Evolutionary conservation across 2,113 vertebrate species (phyloP), one percentile per base, ranked within the genome.

Genomic region (Cololabis saira): DNA sequence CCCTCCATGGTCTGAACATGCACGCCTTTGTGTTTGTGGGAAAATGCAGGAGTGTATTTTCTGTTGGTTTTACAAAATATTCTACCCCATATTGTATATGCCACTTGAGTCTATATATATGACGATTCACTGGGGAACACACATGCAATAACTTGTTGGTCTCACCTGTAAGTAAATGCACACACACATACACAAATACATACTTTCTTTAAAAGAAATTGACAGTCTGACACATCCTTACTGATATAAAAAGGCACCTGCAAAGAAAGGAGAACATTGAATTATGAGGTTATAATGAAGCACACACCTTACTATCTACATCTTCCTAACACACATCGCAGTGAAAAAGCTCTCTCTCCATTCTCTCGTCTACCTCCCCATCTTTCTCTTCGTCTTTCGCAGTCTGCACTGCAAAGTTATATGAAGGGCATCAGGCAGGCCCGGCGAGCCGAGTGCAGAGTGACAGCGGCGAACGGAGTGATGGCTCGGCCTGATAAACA

Each of bases 391-490:
- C 54, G 21, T 57, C 77, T 81, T 83, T 79, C 66, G 16, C 66
- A 72, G 94, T 93, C 94, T 94, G 92, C 94, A 90, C 95, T 93
- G 94, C 97, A 99, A 99, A 98, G 98, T 99, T 99, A 98, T 97
- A 96, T 98, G 98, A 99, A 99, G 98, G 98, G 95, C 98, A 99
- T 98, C 96, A 96, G 96, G 95, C 96, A 98, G 97, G 96, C 96
- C 95, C 94, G 94, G 95, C 95, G 93, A 95, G 96, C 96, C 91
- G 96, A 97, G 97, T 96, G 95, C 95, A 95, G 97, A 98, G 96
- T 98, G 97, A 99, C 97, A 98, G 97, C 95, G 93, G 95, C 92
- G 94, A 95, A 96, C 96, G 96, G 95, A 95, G 96, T 95, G 98
- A 99, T 99, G 96, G 96, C 96, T 97, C 94, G 91, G 94, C 92